Conservation (phyloP, 1,140 invertebrate genomes). For the Papilio glaucus region DNA sequence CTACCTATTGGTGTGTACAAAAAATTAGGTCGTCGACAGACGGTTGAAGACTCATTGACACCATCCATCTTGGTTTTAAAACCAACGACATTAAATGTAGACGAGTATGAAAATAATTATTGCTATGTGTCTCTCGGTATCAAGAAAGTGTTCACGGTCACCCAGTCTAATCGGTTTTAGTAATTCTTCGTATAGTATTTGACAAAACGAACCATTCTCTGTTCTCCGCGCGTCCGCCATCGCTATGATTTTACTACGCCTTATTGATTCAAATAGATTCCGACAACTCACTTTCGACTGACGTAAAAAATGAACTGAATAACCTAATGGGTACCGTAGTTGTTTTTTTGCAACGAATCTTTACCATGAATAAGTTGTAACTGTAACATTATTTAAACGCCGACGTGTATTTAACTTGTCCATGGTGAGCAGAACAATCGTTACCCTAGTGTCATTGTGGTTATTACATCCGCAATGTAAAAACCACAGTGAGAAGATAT, state of each 20-base stretch:
- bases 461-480: constrained; percentile 1
- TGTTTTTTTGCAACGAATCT: background rate
- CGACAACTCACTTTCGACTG: constrained; percentile 34
- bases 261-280: constrained; percentile 48
- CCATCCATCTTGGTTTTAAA: background rate
- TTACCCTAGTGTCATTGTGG: background rate
- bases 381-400: background rate
- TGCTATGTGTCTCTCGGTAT: background rate
- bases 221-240: background rate
- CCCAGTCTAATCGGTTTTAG: too few relatives aligned
- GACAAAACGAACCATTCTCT: background rate
- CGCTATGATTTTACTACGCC: background rate
- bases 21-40: too few relatives aligned
- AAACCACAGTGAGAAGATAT: background rate
- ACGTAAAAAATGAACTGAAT: constrained; percentile 30
- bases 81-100: background rate
- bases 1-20: too few relatives aligned
- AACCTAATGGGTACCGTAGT: constrained; percentile 24
- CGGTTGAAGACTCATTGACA: too few relatives aligned
- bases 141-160: too few relatives aligned
- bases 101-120: too few relatives aligned
- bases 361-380: constrained; percentile 1
- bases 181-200: background rate
- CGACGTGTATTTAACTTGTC: background rate
- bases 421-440: background rate